Percentiles rank a stretch among this genome's conserved stretches.
Evolutionary conservation across 2,113 vertebrate species (phyloP).

Genomic region (Coracopsis vasa): DNA sequence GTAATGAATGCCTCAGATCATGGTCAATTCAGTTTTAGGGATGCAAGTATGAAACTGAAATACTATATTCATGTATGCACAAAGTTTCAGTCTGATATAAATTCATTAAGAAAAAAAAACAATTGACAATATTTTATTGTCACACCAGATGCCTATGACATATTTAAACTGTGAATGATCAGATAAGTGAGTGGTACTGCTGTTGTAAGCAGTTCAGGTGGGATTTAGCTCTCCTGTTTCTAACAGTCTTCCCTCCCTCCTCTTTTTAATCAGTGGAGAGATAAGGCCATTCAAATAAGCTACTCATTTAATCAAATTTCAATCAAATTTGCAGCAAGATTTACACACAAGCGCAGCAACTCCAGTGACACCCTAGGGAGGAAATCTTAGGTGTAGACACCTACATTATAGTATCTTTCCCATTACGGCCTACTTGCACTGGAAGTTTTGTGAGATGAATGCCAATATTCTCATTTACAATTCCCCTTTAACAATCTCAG

Average conservation of each 20-base stretch:
- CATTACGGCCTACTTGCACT: neutral
- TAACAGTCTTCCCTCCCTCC: neutral
- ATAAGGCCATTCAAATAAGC: neutral
- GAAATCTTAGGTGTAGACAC: neutral
- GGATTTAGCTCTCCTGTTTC: neutral
- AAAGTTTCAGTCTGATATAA: neutral
- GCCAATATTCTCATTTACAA: neutral
- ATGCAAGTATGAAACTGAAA: neutral
- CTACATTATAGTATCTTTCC: neutral
- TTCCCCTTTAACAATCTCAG: neutral
- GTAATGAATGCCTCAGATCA: neutral
- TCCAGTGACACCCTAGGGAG: neutral
- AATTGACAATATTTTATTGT: neutral
- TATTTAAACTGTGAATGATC: neutral
- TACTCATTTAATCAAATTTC: neutral
- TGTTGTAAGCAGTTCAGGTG: neutral
- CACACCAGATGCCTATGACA: neutral
- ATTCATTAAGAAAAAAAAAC: neutral
- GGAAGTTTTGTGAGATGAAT: neutral
- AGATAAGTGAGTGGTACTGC: neutral
- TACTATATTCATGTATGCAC: rapidly evolving
- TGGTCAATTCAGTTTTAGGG: neutral
- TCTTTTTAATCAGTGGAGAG: neutral
- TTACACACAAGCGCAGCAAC: neutral
- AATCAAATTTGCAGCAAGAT: neutral